A percentile compares a stretch with the other conserved stretches of the same genome.
These are phyloP conservation scores for Anarsia innoxiella DNA, from an alignment of 2,888 invertebrate genomes.

Conservation along the genomic window DNA sequence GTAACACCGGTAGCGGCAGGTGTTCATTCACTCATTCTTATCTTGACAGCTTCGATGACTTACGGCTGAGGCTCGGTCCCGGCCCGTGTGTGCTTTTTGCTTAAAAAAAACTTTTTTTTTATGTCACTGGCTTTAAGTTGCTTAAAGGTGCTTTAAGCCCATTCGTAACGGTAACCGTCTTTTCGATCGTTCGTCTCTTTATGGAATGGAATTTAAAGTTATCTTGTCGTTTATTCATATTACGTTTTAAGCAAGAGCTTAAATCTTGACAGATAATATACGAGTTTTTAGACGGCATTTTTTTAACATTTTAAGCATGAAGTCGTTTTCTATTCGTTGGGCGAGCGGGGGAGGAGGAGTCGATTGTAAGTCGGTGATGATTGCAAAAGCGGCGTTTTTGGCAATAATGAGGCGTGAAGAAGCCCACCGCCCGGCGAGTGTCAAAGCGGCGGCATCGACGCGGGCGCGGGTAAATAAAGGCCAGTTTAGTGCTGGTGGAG, in stretches of 20 bases:
- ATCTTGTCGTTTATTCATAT: constrained; percentile 43
- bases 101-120: constrained; percentile 50
- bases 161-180: constrained; percentile 70
- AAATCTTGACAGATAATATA: constrained; percentile 48
- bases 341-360: too few relatives aligned
- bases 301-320: constrained; percentile 16
- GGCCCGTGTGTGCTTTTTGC: constrained; percentile 62
- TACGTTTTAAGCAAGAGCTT: constrained; percentile 39
- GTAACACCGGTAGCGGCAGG: constrained; percentile 72
- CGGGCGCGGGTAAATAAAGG: constrained; percentile 28
- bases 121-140: constrained; percentile 45
- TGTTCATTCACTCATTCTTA: constrained; percentile 73
- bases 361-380: constrained; percentile 1
- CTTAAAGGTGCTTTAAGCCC: constrained; percentile 48
- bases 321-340: constrained; percentile 7
- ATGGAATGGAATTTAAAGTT: constrained; percentile 53
- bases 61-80: constrained; percentile 51
- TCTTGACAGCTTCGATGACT: constrained; percentile 74
- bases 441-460: constrained; percentile 29
- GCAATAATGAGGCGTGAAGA: constrained; percentile 31
- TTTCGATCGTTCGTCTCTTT: constrained; percentile 53
- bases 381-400: constrained; percentile 26
- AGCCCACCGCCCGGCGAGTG: constrained; percentile 28
- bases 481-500: constrained; percentile 21
- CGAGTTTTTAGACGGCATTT: constrained; percentile 29